These are phyloP conservation scores for Calliopsis andreniformis DNA, from an alignment of 1,140 invertebrate genomes.

Conservation along the genomic window DNA sequence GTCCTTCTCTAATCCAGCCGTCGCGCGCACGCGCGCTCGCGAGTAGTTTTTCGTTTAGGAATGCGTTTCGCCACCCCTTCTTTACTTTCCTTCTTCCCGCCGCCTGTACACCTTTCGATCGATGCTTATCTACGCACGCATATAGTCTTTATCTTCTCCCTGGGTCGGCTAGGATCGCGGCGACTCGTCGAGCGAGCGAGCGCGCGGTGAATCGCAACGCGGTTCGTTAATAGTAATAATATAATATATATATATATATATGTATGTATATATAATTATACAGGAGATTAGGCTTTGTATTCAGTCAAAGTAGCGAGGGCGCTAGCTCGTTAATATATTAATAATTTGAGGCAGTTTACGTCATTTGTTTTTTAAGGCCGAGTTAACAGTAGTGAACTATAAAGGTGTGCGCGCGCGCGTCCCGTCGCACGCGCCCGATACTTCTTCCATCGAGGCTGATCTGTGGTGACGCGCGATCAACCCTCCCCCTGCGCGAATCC, in stretches of 20 bases:
- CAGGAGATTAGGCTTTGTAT: conserved; percentile 56
- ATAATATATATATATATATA: conserved; percentile 16
- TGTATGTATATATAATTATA: conserved; percentile 38
- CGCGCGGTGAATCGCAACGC: conserved; percentile 22
- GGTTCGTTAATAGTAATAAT: neutral
- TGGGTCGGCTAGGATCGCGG: neutral
- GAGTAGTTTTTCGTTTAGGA: conserved; percentile 36
- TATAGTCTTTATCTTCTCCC: conserved; percentile 2
- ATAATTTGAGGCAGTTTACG: conserved; percentile 70
- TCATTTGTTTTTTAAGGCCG: conserved; percentile 67
- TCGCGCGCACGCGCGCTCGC: conserved; percentile 9
- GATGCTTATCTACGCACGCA: conserved; percentile 33
- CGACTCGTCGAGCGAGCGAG: conserved; percentile 5
- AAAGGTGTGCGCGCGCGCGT: conserved; percentile 20
- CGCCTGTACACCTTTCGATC: conserved; percentile 19
- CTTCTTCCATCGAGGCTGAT: conserved; percentile 9
- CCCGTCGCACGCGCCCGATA: neutral
- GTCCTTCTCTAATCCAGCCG: conserved; percentile 30
- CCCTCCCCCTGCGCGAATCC: too few relatives aligned
- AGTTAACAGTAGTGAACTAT: conserved; percentile 69
- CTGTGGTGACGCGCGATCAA: conserved; percentile 6
- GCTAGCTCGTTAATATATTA: conserved; percentile 66
- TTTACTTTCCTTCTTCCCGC: neutral
- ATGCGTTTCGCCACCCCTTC: conserved; percentile 9
- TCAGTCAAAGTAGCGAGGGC: conserved; percentile 66